Evolutionary conservation across 92 coral and sea anemone genomes (phyloP).

Genomic region (Ricordea florida): DNA sequence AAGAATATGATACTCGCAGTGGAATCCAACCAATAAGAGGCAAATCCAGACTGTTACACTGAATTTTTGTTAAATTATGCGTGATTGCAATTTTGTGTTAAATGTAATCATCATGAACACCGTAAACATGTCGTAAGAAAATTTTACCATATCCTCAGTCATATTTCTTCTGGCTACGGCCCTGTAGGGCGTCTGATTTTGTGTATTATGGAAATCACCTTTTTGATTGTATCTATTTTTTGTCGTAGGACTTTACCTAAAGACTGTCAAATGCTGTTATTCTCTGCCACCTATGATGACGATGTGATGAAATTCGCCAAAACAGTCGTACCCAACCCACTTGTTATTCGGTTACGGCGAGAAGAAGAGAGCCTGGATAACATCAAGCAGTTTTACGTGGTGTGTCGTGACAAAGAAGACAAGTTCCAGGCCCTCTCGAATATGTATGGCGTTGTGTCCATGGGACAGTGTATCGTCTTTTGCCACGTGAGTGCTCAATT

Average conservation of each 20-base stretch:
- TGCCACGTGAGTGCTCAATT: conserved; percentile 80
- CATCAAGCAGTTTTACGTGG: conserved; percentile 91
- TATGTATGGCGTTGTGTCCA: conserved; percentile 90
- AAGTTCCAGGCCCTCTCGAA: conserved; percentile 89
- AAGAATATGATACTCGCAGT: no score
- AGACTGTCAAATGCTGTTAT: conserved; percentile 86
- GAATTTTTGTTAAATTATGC: no score
- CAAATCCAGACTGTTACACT: no score
- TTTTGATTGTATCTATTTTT: not conserved
- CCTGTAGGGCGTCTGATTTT: no score
- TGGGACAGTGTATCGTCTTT: conserved; percentile 98
- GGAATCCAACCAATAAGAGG: no score
- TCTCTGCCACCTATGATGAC: conserved; percentile 96
- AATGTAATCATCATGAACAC: no score
- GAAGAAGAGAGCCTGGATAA: conserved; percentile 96
- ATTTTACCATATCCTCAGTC: no score
- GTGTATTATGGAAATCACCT: not conserved
- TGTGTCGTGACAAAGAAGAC: conserved; percentile 76
- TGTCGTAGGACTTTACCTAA: conserved; percentile 61
- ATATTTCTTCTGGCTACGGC: no score
- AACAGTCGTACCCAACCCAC: conserved; percentile 77
- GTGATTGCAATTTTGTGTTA: no score
- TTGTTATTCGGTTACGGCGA: conserved; percentile 84
- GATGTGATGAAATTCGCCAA: conserved; percentile 93
- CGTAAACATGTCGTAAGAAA: no score